These are phyloP conservation scores for Ceratosolen fusciceps DNA, from an alignment of 1,140 invertebrate genomes.

Conservation along the genomic window DNA sequence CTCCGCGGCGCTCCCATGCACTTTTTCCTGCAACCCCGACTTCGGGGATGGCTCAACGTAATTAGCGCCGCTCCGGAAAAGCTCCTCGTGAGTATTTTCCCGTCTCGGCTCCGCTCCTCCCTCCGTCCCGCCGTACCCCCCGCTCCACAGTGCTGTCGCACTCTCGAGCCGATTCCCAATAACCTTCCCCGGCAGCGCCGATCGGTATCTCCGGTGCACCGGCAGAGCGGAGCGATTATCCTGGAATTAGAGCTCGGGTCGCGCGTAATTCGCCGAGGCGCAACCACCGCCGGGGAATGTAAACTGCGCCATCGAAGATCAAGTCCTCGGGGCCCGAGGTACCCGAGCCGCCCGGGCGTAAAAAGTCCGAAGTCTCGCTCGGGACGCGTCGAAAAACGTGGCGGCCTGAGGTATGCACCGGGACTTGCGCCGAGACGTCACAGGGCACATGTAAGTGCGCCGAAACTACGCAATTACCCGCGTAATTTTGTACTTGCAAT, in stretches of 20 bases:
- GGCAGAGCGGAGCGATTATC: slow-evolving; percentile 64
- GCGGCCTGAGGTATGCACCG: slow-evolving; percentile 27
- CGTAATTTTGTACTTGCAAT: not conserved
- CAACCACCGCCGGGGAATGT: slow-evolving; percentile 49
- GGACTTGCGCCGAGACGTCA: not conserved
- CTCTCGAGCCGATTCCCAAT: too few relatives aligned
- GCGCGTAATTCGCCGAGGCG: slow-evolving; percentile 55
- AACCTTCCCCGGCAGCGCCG: not conserved
- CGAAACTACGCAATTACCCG: slow-evolving; percentile 1
- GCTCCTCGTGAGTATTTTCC: not conserved
- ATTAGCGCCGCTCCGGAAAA: too few relatives aligned
- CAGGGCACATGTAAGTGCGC: not conserved
- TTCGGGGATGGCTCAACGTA: not conserved
- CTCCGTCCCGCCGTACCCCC: too few relatives aligned
- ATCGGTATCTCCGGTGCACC: not conserved
- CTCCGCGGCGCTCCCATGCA: not conserved
- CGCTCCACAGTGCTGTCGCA: too few relatives aligned
- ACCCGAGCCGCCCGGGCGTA: not conserved
- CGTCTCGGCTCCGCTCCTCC: not conserved
- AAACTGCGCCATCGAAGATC: slow-evolving; percentile 45
- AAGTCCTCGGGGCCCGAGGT: slow-evolving; percentile 28
- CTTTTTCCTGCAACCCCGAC: not conserved
- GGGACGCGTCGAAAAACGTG: slow-evolving; percentile 41
- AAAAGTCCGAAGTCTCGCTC: slow-evolving; percentile 5
- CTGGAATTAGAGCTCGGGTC: slow-evolving; percentile 61